Base-by-base conservation (phyloP, 2,888 invertebrate species). In the Ornithoptera alexandrae region DNA sequence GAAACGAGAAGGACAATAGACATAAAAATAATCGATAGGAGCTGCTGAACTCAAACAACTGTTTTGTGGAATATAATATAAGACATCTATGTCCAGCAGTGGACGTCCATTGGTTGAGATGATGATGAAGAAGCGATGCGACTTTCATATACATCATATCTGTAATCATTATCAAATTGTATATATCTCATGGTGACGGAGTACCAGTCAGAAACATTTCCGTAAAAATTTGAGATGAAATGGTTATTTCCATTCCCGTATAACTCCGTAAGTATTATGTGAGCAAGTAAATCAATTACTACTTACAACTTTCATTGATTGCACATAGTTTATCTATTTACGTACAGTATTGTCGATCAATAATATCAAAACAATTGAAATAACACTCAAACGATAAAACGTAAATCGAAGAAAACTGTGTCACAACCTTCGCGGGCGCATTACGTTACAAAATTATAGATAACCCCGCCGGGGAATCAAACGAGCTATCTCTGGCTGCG, bases 351-450 rank as follows among this genome's bases (percentile, higher is more conserved):
- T 64, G 67, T 67, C 67, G 60, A 67, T 67, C 67, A 70, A 60
- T 62, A 68, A 42, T 73, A 73, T 72, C 70, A 62, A 62, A 71
- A 72, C 73, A 74, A 75, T 75, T 77, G 78, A 79, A 80, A 77
- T 76, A 79, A 74, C 78, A 83, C 84, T 84, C 74, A 71, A 81
- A 77, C 82, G 88, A 82, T 83, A 86, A 79, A 77, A 84, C 81
- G 77, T 78, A 78, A 78, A 81, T 75, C 79, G 80, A 86, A 87
- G 88, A 89, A 90, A 91, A 92, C 78, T 91, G 79, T 90, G 90
- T 85, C 91, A 87, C 83, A 88, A 87, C 91, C 91, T 92, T 92
- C 88, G 80, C 79, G 79, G 79, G 77, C 76, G 76, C 80, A 78
- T 76, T 78, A 80, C 81, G 83, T 86, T 86, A 85, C 83, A 77